Base-by-base conservation (phyloP, 1,140 invertebrate species). In the Cotesia glomerata region DNA sequence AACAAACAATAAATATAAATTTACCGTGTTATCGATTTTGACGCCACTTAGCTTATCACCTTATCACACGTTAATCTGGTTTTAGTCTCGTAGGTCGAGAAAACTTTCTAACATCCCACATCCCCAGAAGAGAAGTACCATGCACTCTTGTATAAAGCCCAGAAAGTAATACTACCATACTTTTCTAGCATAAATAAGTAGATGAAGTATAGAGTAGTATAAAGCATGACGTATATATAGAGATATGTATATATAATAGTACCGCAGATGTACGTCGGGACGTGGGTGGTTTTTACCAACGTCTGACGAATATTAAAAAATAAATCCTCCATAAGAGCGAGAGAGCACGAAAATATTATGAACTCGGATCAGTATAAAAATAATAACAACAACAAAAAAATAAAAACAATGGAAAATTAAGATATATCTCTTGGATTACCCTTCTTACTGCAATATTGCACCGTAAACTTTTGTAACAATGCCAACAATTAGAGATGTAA, bases 401-500 rank as follows among this genome's bases (percentile, higher is more conserved):
- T 7, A 34, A 61, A 69, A 45, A 69, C 63, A 69, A 59, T 56
- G 32, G 56, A 61, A 59, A 26, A 56, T 35, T 13, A 68, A 69
- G 49, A 59, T 56, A 16, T 16, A 14, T 36, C 18, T n/a, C 51
- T n/a, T 67, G 52, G 16, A 58, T 36, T 35, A 54, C 18, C 49
- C 16, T 26, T 0, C 39, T 45, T 69, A 32, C 9, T 14, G 45
- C 34, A 49, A 35, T 54, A 8, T 18, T 58, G 39, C 11, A 45
- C 39, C 39, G 39, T 45, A 45, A 45, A 58, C 36, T 26, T 65
- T 49, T 34, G 34, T 36, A 5, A 70, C 58, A 70, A 52, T 70
- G 39, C 39, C 56, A 39, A 51, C 45, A 70, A 70, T 70, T 70
- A 70, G 56, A 34, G 39, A 70, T 70, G 69, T 51, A 70, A 70